Conservation (phyloP, 1,140 invertebrate species). For the Diachasmimorpha longicaudata region DNA sequence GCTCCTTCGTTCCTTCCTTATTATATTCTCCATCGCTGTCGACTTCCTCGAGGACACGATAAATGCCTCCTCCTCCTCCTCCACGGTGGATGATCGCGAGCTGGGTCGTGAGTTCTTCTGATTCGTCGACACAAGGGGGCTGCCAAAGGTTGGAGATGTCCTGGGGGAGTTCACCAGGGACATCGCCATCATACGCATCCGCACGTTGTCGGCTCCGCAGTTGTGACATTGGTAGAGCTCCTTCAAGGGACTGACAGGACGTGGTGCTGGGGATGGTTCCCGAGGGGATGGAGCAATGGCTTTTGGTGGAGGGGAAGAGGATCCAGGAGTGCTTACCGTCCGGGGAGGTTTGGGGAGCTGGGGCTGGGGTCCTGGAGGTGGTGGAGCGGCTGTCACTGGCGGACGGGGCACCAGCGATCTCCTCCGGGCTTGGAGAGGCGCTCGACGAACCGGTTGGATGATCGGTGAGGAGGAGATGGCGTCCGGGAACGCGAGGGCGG, state of each 20-base stretch:
- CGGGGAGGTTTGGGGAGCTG: too few species aligned
- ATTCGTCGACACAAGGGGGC: neutral
- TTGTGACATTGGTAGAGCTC: neutral
- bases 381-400: neutral
- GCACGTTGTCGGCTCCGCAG: conserved; percentile 4
- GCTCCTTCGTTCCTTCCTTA: neutral
- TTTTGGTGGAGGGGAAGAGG: neutral
- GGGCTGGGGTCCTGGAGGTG: neutral
- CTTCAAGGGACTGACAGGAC: neutral
- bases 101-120: neutral
- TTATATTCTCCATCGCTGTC: neutral
- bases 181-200: neutral
- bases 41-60: neutral
- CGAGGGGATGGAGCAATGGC: neutral
- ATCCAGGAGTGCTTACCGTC: too few species aligned
- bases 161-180: neutral
- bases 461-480: neutral
- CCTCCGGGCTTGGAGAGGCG: neutral
- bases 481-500: neutral
- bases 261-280: neutral
- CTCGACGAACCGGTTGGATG: neutral
- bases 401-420: neutral
- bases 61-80: too few species aligned
- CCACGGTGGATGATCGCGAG: too few species aligned
- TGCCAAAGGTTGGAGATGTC: neutral